Evolutionary conservation across 64 coral and sea anemone species (phyloP), one percentile per base, ranked within the genome.

Genomic region (Stichodactyla mertensii): DNA sequence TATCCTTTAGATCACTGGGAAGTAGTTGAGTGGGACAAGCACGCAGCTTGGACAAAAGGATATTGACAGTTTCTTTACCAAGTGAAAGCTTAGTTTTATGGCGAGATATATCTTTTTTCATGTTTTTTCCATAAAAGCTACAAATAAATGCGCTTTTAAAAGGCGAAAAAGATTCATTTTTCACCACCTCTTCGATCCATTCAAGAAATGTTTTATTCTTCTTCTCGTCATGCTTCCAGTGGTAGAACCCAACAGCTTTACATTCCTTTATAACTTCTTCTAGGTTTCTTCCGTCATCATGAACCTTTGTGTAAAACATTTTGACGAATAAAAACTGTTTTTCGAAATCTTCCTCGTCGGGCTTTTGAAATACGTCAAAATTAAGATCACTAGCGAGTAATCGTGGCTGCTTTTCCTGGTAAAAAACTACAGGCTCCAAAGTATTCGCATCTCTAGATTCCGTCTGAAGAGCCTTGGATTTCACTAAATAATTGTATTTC

Each of bases 301-400:
- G 6, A 11, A 87, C 4, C 7, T 16, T 0, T 0, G 57, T 10
- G 71, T 82, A 91, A 1, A 91, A 57, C 74, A 55, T 12, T 16
- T 91, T 81, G 0, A 91, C 26, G 58, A 54, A 91, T 22, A 57
- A 91, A 0, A 91, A 16, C 16, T 91, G 89, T 4, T 84, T 84
- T 4, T 0, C 23, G 55, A 90, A 85, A 85, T 85, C 22, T 4
- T 5, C 52, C 59, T 82, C 74, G 15, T 31, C 28, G 28, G 28
- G 28, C 28, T 31, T 31, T 31, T 31, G 28, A 31, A 31, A 31
- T 31, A 31, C 28, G 28, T 31, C 28, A 31, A 31, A 31, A 31
- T 31, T 31, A 31, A 31, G 28, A 31, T 31, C 28, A 31, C 28
- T 31, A 31, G 28, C 28, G 28, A 31, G 28, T 31, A 31, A 31